These are phyloP conservation scores for Pteropus alecto DNA, from an alignment of 2,113 vertebrate species.

Conservation along the genomic window DNA sequence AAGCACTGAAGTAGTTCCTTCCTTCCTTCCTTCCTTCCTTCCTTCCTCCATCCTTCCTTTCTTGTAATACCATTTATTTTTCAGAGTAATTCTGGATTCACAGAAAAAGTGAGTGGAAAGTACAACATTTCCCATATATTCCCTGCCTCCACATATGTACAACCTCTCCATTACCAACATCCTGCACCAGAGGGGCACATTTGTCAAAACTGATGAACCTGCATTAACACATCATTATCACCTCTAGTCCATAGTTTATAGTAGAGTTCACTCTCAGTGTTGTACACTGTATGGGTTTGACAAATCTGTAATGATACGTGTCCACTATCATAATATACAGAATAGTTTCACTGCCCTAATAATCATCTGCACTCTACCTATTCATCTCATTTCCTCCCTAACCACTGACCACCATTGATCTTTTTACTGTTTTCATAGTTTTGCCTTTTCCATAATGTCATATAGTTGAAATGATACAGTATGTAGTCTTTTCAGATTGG, in stretches of 20 bases:
- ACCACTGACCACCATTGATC: not conserved
- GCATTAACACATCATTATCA: not conserved
- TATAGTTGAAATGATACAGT: not conserved
- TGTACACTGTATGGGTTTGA: not conserved
- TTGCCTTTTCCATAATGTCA: not conserved
- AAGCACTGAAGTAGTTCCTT: not conserved
- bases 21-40: no score
- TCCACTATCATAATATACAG: not conserved
- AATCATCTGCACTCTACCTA: not conserved
- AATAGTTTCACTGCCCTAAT: not conserved
- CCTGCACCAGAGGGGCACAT: not conserved
- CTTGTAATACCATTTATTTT: not conserved
- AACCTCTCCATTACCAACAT: not conserved
- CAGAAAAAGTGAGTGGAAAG: not conserved
- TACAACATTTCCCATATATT: not conserved
- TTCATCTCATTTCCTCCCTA: not conserved
- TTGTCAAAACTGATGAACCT: not conserved
- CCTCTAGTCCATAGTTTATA: not conserved
- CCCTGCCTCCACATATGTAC: no score
- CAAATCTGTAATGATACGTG: not conserved
- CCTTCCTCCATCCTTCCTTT: no score
- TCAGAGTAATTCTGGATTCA: not conserved
- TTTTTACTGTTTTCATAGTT: not conserved
- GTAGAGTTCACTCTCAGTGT: not conserved
- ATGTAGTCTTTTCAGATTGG: not conserved